These are phyloP conservation scores for Zeuzera pyrina DNA, from an alignment of 2,888 invertebrate genomes.

Conservation along the genomic window DNA sequence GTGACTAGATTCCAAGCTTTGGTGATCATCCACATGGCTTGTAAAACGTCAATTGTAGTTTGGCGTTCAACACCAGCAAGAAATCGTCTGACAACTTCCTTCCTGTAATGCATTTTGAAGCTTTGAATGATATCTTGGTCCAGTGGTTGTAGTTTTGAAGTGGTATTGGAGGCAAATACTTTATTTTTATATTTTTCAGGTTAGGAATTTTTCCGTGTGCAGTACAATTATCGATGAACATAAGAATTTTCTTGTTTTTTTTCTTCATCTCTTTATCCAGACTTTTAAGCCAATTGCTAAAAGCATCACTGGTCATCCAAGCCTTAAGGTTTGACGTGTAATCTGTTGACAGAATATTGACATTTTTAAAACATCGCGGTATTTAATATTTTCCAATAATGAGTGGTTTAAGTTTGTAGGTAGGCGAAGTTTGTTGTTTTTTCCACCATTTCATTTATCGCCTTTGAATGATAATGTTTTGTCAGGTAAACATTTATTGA, in stretches of 20 bases:
- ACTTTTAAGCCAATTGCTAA: conserved; percentile 7
- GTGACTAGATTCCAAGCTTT: neutral
- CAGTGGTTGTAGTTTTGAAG: neutral
- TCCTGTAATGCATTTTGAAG: conserved; percentile 5
- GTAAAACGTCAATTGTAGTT: neutral
- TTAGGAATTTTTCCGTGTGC: conserved; percentile 4
- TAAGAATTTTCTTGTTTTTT: conserved; percentile 12
- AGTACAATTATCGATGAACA: conserved; percentile 11
- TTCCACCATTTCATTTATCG: conserved; percentile 7
- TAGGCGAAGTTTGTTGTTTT: conserved; percentile 7
- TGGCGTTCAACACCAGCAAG: neutral
- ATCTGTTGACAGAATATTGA: conserved; percentile 13
- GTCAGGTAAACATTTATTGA: conserved; percentile 9
- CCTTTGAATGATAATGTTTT: conserved; percentile 9
- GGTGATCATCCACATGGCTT: neutral
- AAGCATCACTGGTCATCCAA: conserved; percentile 15
- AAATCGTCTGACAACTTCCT: conserved; percentile 4
- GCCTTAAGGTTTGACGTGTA: conserved; percentile 16
- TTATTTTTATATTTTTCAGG: neutral
- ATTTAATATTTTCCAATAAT: conserved; percentile 16
- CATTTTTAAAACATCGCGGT: conserved; percentile 15
- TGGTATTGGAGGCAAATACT: conserved; percentile 4
- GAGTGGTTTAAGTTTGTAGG: conserved; percentile 9
- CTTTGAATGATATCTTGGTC: neutral
- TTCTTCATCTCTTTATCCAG: conserved; percentile 7